Base-by-base conservation (phyloP, 2,888 invertebrate species). In the Drosophila atripex region DNA sequence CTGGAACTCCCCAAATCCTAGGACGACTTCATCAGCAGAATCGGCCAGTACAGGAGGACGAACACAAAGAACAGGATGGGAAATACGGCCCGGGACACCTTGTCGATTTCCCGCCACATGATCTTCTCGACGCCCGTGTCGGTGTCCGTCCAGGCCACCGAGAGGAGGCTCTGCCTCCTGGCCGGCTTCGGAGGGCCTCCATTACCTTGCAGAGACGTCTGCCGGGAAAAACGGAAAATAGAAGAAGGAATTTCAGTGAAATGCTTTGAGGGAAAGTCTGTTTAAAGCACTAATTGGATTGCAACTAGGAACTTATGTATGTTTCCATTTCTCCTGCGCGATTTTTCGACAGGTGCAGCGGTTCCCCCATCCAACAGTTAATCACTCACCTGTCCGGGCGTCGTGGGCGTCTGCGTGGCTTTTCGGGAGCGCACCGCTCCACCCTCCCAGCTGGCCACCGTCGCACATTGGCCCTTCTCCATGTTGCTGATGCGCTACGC, bases 91-190 rank as follows among this genome's bases (percentile, higher is more conserved):
- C 96, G 93, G 3, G 96, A 96, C 3, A 95, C 93, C 85, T 94
- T 94, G 91, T 96, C 96, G 71, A 96, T 95, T 92, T 95, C 95
- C 57, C 95, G 93, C 94, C 96, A 96, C 77, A 95, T 93, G n/a
- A 95, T 94, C 79, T 94, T 94, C 78, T 95, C 94, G 86, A 95
- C 94, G 2, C 95, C 95, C 0, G 94, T 94, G 77, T 94, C 94
- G 73, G 93, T 93, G 79, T 94, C 94, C 65, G 94, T 90, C 94
- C 94, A 94, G 61, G 94, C 94, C 23, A 94, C 94, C 89, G 94
- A 93, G 4, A 92, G 73, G 14, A 92, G 73, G 69, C 92, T 92
- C 78, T 92, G 92, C 0, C 92, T 88, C 4, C 92, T 86, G 0
- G 88, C 89, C 2, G 91, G 90, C 61, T 91, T 92, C 1, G 91